phyloP scores from a whole-genome alignment of 1,140 invertebrate genomes.

The Muscidifurax raptorellus region DNA sequence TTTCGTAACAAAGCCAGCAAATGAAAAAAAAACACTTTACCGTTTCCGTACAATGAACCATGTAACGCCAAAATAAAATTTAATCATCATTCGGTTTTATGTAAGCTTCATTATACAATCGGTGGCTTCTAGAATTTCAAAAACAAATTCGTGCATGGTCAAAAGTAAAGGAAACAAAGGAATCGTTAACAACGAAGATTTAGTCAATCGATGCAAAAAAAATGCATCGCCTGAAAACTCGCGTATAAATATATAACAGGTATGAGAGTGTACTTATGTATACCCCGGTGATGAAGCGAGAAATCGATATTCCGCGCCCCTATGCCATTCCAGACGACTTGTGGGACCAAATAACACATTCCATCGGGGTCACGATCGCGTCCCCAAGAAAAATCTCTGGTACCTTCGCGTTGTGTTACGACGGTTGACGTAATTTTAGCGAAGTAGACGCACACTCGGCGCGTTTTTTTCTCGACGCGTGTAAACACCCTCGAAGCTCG shows the following conservation, averaged over 20 bases:
- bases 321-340: too few relatives aligned
- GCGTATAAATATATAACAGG: too few relatives aligned
- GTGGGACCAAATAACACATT: not conserved
- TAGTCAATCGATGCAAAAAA: too few relatives aligned
- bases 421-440: not conserved
- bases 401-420: not conserved
- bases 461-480: not conserved
- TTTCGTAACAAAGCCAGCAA: not conserved
- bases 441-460: not conserved
- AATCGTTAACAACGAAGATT: too few relatives aligned
- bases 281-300: too few relatives aligned
- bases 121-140: not conserved
- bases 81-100: not conserved
- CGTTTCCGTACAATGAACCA: not conserved
- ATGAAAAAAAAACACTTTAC: not conserved
- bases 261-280: not conserved
- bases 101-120: not conserved
- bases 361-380: not conserved
- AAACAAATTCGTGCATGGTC: not conserved
- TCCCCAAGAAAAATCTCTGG: not conserved
- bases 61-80: slow-evolving; percentile 2
- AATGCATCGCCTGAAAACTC: too few relatives aligned
- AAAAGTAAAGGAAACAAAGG: too few relatives aligned
- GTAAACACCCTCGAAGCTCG: not conserved
- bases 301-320: too few relatives aligned